Conservation (phyloP, 2,888 invertebrate genomes). For the Phyllotreta striolata region DNA sequence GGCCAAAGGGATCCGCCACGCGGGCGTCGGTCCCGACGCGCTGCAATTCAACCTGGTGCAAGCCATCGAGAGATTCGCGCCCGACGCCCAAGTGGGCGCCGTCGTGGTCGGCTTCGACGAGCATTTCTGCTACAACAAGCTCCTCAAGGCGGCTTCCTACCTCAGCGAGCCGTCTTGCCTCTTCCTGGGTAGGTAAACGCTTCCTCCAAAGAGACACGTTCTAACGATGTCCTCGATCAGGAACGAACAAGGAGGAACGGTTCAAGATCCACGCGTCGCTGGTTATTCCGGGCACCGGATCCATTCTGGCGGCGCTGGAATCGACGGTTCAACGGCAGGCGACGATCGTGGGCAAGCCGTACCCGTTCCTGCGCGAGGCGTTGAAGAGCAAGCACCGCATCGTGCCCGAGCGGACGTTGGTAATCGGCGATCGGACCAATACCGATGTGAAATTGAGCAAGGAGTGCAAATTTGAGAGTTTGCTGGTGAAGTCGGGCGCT, state of each 20-base stretch:
- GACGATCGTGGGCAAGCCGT: conserved; percentile 89
- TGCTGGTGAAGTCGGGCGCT: conserved; percentile 88
- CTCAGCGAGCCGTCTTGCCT: conserved; percentile 78
- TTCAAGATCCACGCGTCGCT: conserved; percentile 55
- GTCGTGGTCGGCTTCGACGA: conserved; percentile 96
- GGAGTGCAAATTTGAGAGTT: conserved; percentile 85
- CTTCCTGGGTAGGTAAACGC: conserved; percentile 77
- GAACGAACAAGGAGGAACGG: conserved; percentile 49
- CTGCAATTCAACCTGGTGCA: conserved; percentile 65
- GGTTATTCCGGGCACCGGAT: conserved; percentile 71
- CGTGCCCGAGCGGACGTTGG: conserved; percentile 81
- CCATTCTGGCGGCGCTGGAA: conserved; percentile 84
- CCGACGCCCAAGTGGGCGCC: conserved; percentile 86
- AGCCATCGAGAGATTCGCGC: conserved; percentile 66
- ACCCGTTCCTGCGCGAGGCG: conserved; percentile 79
- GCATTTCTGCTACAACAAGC: conserved; percentile 89
- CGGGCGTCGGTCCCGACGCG: conserved; percentile 78
- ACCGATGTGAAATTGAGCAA: conserved; percentile 93
- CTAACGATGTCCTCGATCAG: neutral
- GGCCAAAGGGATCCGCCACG: conserved; percentile 76
- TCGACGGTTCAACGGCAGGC: conserved; percentile 84
- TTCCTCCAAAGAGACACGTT: conserved; percentile 91
- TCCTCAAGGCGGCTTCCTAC: conserved; percentile 91
- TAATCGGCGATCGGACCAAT: conserved; percentile 92
- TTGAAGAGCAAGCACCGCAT: conserved; percentile 74